Evolutionary conservation across 2,113 vertebrate species (phyloP).

Genomic region (Phoxinus phoxinus): DNA sequence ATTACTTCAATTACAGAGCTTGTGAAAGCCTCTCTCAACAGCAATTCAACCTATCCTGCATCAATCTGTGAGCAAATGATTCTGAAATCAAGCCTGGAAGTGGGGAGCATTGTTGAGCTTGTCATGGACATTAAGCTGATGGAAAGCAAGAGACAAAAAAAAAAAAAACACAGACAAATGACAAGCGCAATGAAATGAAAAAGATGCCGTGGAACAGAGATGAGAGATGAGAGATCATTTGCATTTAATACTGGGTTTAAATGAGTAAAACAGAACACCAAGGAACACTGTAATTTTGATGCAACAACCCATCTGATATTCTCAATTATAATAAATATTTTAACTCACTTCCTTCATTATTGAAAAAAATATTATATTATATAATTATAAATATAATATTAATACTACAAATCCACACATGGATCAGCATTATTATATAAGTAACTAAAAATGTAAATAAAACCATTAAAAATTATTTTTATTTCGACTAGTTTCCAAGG

Average conservation of each 20-base stretch:
- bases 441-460: too few species aligned
- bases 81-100: constrained; percentile 41
- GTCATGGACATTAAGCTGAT: constrained; percentile 3
- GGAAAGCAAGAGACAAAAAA: not conserved
- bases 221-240: not conserved
- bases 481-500: too few species aligned
- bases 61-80: constrained; percentile 49
- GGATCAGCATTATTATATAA: not conserved
- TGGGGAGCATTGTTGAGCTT: not conserved
- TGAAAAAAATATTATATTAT: not conserved
- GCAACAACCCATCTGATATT: not conserved
- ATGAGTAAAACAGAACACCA: not conserved
- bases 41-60: constrained; percentile 53
- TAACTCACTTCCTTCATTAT: not conserved
- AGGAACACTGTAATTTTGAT: not conserved
- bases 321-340: not conserved
- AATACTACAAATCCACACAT: not conserved
- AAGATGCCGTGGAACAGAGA: not conserved
- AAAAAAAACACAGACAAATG: constrained; percentile 17
- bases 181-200: not conserved
- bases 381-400: too few species aligned
- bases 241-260: not conserved
- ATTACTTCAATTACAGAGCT: constrained; percentile 62
- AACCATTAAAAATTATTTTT: too few species aligned
- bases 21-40: constrained; percentile 48